A percentile compares a stretch with the other conserved stretches of the same genome.
Evolutionary conservation across 2,888 invertebrate genomes (phyloP).

Genomic region (Trissoscelio sp.): DNA sequence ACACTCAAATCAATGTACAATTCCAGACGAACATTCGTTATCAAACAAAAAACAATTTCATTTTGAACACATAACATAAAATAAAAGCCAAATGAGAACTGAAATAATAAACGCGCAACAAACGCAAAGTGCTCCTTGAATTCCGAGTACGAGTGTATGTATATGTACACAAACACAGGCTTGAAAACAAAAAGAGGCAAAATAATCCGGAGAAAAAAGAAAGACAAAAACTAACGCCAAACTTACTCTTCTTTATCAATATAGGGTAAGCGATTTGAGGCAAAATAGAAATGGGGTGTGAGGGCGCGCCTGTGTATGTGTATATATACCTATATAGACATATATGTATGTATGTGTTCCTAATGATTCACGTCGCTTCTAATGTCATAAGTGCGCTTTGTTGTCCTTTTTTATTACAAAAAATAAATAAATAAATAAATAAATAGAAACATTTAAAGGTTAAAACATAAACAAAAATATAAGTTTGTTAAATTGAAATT

Average conservation of each 20-base stretch:
- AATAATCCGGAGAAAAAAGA: not conserved
- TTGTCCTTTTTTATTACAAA: conserved; percentile 5
- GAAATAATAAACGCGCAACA: not conserved
- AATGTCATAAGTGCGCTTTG: conserved; percentile 43
- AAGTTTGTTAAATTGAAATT: too few species aligned
- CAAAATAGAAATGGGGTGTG: conserved; percentile 46
- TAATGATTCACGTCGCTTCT: conserved; percentile 46
- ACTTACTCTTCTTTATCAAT: conserved; percentile 47
- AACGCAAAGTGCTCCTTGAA: conserved; percentile 35
- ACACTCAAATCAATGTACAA: too few species aligned
- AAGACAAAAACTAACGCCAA: not conserved
- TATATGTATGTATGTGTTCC: conserved; percentile 1
- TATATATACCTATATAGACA: too few species aligned
- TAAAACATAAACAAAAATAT: not conserved
- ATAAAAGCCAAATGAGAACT: not conserved
- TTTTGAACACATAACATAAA: too few species aligned
- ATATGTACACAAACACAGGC: not conserved
- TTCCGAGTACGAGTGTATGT: not conserved
- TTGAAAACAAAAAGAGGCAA: not conserved
- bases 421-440: too few species aligned
- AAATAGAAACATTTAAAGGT: too few species aligned
- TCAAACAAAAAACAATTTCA: too few species aligned
- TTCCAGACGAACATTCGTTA: too few species aligned
- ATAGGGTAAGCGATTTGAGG: conserved; percentile 41
- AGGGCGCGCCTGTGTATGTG: conserved; percentile 7